phyloP scores from a whole-genome alignment of 2,113 vertebrate genomes.

The Physeter macrocephalus region DNA sequence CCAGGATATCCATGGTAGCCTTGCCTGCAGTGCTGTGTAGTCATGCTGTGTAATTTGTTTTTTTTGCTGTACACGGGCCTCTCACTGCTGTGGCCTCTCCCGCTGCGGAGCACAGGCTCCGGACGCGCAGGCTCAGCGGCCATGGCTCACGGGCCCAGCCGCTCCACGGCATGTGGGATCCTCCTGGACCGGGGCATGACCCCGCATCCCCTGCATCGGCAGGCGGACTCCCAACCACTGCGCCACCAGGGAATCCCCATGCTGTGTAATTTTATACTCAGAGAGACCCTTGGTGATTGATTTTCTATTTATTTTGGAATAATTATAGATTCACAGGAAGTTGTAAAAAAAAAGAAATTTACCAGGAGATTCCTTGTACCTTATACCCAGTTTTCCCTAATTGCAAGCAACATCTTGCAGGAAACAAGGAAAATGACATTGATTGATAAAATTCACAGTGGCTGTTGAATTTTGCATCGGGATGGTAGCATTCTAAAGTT shows the following conservation, averaged over 20 bases:
- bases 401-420: not conserved
- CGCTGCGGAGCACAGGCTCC: too few relatives aligned
- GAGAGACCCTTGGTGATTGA: not conserved
- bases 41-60: not conserved
- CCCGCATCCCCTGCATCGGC: too few relatives aligned
- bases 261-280: not conserved
- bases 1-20: too few relatives aligned
- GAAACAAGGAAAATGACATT: not conserved
- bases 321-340: not conserved
- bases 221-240: too few relatives aligned
- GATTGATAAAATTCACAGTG: not conserved
- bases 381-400: not conserved
- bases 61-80: too few relatives aligned
- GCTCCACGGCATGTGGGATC: too few relatives aligned
- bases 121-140: too few relatives aligned
- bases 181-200: too few relatives aligned
- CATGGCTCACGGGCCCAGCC: too few relatives aligned
- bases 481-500: not conserved
- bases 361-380: not conserved
- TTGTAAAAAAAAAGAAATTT: not conserved
- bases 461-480: not conserved
- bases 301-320: slow-evolving; percentile 24
- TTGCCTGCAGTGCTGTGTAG: not conserved
- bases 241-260: too few relatives aligned
- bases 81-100: too few relatives aligned